Base-by-base conservation (phyloP, 2,797 vertebrate genomes). In the Xyrichtys novacula region DNA sequence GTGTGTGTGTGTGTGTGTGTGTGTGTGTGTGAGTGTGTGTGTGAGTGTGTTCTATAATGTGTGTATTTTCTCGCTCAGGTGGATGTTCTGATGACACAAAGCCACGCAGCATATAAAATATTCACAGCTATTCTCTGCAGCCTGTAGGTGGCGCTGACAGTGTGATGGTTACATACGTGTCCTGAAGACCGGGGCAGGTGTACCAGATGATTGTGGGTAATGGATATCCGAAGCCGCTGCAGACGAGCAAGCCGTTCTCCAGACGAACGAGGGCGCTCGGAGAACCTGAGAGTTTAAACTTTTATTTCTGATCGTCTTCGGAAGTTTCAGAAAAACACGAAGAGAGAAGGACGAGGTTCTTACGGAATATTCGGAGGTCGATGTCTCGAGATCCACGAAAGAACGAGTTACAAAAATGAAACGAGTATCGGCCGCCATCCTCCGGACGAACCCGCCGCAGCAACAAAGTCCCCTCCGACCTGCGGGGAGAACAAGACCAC, bases 141-240 rank as follows among this genome's bases (percentile, higher is more conserved):
- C 39, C 57, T 54, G 10, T n/a, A 39, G 57, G 17, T 6, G 59
- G 40, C 2, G 1, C 32, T 20, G 0, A 0, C 12, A 22, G 19
- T 22, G 2, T 14, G 22, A 4, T 12, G 12, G 10, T 14, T 60
- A 87, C 95, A 22, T 71, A 97, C 97, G 86, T 90, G 7, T 89
- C 34, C 0, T 66, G 66, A 40, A 85, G 3, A 0, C 85, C 20
- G 0, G 84, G 56, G 65, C 96, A 96, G 67, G 62, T 89, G 76
- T 89, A 87, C 96, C 96, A 98, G 12, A 87, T 84, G 40, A 98
- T 81, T 6, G 29, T 88, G 6, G 96, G 96, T 43, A 34, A 68
- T 6, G 96, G 96, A 67, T 94, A 95, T 49, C 96, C 96, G 0
- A 78, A 81, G 59, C 91, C 92, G 2, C 4, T 46, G 70, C 97